These are phyloP conservation scores for Drosophila teissieri DNA, from an alignment of 1,140 invertebrate species.

Conservation along the genomic window DNA sequence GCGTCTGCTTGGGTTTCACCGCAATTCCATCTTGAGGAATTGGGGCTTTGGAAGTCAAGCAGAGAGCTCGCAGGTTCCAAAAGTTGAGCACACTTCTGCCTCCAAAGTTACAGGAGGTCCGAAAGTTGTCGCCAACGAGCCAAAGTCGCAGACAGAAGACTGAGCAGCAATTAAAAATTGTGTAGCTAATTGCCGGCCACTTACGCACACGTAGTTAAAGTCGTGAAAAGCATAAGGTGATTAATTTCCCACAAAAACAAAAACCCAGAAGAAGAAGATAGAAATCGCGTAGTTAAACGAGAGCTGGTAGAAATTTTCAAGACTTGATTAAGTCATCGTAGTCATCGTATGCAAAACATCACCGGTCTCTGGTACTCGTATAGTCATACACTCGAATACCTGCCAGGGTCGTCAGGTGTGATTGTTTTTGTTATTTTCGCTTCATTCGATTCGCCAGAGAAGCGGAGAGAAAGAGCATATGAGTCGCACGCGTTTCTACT, in stretches of 20 bases:
- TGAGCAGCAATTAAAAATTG: conserved; percentile 28
- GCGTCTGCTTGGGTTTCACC: conserved; percentile 38
- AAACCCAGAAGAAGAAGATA: not conserved
- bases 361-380: conserved; percentile 27
- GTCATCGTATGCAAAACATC: conserved; percentile 61
- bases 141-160: conserved; percentile 34
- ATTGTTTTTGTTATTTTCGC: conserved; percentile 41
- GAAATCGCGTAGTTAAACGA: conserved; percentile 11
- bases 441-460: conserved; percentile 2
- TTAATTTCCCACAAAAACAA: conserved; percentile 29
- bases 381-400: conserved; percentile 35
- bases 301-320: conserved; percentile 24
- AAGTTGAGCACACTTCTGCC: conserved; percentile 72
- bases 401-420: conserved; percentile 71
- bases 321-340: conserved; percentile 74
- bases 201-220: conserved; percentile 56
- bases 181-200: conserved; percentile 58
- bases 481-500: conserved; percentile 56
- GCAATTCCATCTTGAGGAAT: conserved; percentile 55
- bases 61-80: conserved; percentile 34
- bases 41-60: conserved; percentile 35
- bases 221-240: conserved; percentile 80
- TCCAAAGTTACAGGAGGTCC: conserved; percentile 60
- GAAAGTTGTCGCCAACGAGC: conserved; percentile 66
- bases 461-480: conserved; percentile 16